A percentile compares a stretch with the other conserved stretches of the same genome.
Evolutionary conservation across 1,140 invertebrate species (phyloP).

Genomic region (Ganaspis sp.): DNA sequence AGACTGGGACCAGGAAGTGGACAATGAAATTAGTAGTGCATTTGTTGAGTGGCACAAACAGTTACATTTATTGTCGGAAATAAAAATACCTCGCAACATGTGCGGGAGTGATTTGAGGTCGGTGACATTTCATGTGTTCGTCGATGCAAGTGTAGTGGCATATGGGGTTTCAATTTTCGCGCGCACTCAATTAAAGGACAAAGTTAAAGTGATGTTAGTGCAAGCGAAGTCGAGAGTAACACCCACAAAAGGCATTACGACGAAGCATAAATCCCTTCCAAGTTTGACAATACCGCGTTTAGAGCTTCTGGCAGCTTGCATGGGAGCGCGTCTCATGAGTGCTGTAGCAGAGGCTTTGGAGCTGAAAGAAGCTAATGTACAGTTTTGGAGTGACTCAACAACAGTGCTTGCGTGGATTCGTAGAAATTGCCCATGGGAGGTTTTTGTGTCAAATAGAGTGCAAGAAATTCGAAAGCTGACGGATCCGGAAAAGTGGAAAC

Average conservation of each 20-base stretch:
- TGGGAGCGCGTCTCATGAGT: slow-evolving; percentile 26
- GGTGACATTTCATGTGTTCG: slow-evolving; percentile 36
- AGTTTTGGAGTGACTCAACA: not conserved
- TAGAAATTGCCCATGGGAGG: slow-evolving; percentile 31
- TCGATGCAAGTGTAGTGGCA: slow-evolving; percentile 28
- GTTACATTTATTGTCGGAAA: slow-evolving; percentile 1
- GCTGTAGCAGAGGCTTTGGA: not conserved
- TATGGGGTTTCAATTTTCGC: slow-evolving; percentile 33
- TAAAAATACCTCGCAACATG: slow-evolving; percentile 25
- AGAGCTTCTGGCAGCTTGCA: slow-evolving; percentile 45
- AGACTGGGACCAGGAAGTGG: slow-evolving; percentile 54
- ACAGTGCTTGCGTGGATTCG: slow-evolving; percentile 41
- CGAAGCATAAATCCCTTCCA: not conserved
- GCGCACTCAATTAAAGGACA: not conserved
- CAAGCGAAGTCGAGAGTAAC: slow-evolving; percentile 37
- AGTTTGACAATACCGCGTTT: slow-evolving; percentile 40
- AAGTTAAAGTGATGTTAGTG: slow-evolving; percentile 15
- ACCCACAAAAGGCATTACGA: not conserved
- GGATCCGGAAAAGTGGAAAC: slow-evolving; percentile 38
- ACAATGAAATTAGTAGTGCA: not conserved
- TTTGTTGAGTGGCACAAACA: slow-evolving; percentile 48
- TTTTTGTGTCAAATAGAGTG: slow-evolving; percentile 40
- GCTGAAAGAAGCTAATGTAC: not conserved
- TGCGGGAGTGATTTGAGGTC: not conserved
- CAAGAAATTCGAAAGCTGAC: slow-evolving; percentile 37